A percentile compares a stretch with the other conserved stretches of the same genome.
Evolutionary conservation across 2,888 invertebrate genomes (phyloP).

Genomic region (Coecobrya sp.): DNA sequence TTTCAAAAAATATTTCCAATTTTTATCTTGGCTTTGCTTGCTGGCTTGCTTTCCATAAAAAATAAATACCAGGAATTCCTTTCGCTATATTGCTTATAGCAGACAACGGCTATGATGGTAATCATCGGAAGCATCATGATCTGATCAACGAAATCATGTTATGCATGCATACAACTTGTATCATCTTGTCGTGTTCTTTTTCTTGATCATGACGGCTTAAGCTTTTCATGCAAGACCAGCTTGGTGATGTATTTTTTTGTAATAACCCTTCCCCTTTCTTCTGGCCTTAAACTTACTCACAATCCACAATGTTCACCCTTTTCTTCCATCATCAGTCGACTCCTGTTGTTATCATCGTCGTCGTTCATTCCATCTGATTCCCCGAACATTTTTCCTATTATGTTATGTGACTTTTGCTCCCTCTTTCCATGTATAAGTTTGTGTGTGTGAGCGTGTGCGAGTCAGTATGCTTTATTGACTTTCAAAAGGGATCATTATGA

Average conservation of each 20-base stretch:
- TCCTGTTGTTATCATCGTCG: constrained; percentile 7
- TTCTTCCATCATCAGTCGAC: background rate
- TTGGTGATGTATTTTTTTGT: background rate
- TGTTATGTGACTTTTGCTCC: background rate
- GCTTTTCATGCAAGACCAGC: background rate
- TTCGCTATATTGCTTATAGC: constrained; percentile 18
- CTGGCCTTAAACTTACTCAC: background rate
- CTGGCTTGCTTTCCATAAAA: constrained; percentile 28
- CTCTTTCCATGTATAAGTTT: background rate
- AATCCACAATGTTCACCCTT: constrained; percentile 1
- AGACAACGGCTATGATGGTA: constrained; percentile 11
- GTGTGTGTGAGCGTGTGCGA: background rate
- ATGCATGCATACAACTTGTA: constrained; percentile 8
- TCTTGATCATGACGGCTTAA: background rate
- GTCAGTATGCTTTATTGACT: constrained; percentile 59
- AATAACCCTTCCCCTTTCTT: background rate
- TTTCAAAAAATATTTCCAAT: constrained; percentile 15
- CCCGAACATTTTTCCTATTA: constrained; percentile 23
- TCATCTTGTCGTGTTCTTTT: constrained; percentile 10
- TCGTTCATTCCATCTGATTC: background rate
- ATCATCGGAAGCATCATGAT: constrained; percentile 26
- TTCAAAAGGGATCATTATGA: constrained; percentile 57
- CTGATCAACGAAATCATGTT: constrained; percentile 26
- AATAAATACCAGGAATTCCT: constrained; percentile 76
- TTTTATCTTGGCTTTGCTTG: background rate